phyloP scores from a whole-genome alignment of 2,113 vertebrate species.

The Sitta europaea region DNA sequence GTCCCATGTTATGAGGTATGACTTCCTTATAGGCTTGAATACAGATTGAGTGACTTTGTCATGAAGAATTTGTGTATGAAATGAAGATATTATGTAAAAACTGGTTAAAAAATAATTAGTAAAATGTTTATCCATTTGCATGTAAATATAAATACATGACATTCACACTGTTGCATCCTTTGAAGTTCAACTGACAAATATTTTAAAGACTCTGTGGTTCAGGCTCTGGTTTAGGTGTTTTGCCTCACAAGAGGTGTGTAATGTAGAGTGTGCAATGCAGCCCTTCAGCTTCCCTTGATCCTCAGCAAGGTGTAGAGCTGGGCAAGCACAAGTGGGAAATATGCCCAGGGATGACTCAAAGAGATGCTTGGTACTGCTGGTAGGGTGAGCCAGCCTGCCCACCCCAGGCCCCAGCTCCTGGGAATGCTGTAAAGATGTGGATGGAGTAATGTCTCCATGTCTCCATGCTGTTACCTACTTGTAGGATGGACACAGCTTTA shows the following conservation, averaged over 20 bases:
- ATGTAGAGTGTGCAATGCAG: too few species aligned
- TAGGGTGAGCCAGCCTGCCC: background rate
- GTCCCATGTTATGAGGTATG: background rate
- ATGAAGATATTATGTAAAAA: background rate
- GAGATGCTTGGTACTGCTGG: background rate
- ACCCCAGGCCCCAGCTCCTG: fast-evolving
- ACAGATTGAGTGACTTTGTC: background rate
- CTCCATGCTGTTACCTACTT: background rate
- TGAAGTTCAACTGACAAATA: background rate
- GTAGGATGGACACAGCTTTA: background rate
- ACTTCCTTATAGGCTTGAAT: background rate
- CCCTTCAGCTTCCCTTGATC: background rate
- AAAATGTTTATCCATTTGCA: background rate
- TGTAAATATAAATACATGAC: background rate
- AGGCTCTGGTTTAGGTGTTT: background rate
- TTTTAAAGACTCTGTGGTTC: background rate
- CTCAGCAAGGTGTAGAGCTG: background rate
- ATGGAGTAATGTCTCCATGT: background rate
- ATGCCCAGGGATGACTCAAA: background rate
- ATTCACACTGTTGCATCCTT: background rate
- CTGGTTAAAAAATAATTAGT: background rate
- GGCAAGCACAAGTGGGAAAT: fast-evolving
- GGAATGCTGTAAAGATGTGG: background rate
- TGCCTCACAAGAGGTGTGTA: background rate
- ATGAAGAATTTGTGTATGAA: background rate